Percentiles rank a stretch among this genome's conserved stretches.
Conservation (phyloP, 2,888 invertebrate genomes). For the Cerceris rybyensis region DNA sequence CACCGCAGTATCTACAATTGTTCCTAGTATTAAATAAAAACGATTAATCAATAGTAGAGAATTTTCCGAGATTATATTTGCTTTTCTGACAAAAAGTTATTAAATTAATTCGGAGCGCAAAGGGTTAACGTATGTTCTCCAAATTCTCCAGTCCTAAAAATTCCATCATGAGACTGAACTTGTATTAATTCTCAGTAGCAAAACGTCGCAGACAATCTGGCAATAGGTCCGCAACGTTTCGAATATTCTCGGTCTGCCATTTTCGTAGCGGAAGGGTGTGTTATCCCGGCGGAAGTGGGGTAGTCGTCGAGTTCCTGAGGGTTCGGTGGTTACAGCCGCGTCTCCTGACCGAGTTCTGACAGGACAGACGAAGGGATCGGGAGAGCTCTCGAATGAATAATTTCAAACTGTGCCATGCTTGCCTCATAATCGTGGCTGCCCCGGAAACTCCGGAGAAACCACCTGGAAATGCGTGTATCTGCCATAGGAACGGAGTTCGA, state of each 20-base stretch:
- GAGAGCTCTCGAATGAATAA: conserved; percentile 47
- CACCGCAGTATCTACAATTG: no score
- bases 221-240: neutral
- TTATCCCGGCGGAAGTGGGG: conserved; percentile 21
- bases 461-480: neutral
- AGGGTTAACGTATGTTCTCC: no score
- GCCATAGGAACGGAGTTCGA: neutral
- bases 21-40: no score
- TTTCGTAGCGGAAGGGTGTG: conserved; percentile 14
- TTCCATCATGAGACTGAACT: no score
- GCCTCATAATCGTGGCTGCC: neutral
- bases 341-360: conserved; percentile 42
- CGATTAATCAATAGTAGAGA: no score
- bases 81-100: no score
- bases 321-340: conserved; percentile 29
- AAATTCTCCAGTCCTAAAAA: no score
- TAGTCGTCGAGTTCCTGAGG: conserved; percentile 27
- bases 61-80: no score
- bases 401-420: conserved; percentile 24
- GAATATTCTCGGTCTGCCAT: conserved; percentile 19
- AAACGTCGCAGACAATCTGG: no score
- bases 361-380: conserved; percentile 14
- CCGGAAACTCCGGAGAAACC: neutral
- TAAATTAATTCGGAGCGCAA: no score
- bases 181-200: no score